phyloP scores from a whole-genome alignment of 1,140 invertebrate genomes.

The Tenebrio molitor region DNA sequence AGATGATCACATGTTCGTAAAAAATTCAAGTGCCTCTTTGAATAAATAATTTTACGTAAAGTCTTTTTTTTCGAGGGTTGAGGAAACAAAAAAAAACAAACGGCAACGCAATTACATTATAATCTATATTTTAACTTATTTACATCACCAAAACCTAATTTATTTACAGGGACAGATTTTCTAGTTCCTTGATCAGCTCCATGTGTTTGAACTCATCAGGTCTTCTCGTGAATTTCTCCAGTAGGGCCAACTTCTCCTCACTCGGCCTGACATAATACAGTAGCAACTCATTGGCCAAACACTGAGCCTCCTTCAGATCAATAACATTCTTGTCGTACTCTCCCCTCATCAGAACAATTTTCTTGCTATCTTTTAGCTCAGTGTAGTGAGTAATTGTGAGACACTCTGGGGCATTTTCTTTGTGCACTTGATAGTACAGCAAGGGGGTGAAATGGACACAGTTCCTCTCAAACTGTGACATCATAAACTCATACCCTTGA shows the following conservation, averaged over 20 bases:
- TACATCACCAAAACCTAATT: not conserved
- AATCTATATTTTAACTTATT: not conserved
- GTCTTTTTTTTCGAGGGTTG: no score
- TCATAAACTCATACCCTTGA: slow-evolving; percentile 91
- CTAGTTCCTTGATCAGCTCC: slow-evolving; percentile 85
- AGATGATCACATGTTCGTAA: not conserved
- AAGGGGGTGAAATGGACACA: slow-evolving; percentile 90
- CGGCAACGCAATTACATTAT: no score
- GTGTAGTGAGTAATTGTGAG: slow-evolving; percentile 86
- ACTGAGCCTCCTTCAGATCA: slow-evolving; percentile 84
- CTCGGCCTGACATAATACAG: slow-evolving; percentile 84
- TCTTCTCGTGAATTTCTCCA: slow-evolving; percentile 79
- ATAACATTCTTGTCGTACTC: slow-evolving; percentile 89
- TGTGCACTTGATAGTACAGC: slow-evolving; percentile 88
- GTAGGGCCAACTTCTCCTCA: slow-evolving; percentile 73
- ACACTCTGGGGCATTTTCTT: slow-evolving; percentile 94
- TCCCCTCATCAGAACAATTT: slow-evolving; percentile 87
- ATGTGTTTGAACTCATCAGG: slow-evolving; percentile 87
- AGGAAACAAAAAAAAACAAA: no score
- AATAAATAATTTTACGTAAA: slow-evolving; percentile 1
- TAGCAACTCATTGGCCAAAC: slow-evolving; percentile 87
- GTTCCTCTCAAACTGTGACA: slow-evolving; percentile 82
- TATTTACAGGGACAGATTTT: slow-evolving; percentile 69
- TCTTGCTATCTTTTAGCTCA: slow-evolving; percentile 83
- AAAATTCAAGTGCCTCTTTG: not conserved